These are phyloP conservation scores for Drosophila anomalata DNA, from an alignment of 2,888 invertebrate genomes.

Conservation along the genomic window DNA sequence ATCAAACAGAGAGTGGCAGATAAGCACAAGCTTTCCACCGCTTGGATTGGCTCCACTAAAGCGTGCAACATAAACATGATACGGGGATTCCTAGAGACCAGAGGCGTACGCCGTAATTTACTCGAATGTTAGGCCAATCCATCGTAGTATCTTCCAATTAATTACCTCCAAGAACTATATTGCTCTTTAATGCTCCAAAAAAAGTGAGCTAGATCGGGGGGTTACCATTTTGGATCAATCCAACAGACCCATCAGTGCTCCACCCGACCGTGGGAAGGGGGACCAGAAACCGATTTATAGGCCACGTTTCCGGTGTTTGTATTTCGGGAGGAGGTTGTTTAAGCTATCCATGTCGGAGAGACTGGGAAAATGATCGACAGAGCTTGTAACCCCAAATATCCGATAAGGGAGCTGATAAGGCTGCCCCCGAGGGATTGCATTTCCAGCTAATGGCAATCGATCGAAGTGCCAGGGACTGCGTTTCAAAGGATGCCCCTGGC, in stretches of 20 bases:
- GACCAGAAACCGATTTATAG: constrained; percentile 45
- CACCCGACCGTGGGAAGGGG: neutral
- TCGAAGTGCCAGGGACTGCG: constrained; percentile 25
- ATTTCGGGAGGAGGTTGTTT: constrained; percentile 30
- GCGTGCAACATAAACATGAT: constrained; percentile 62
- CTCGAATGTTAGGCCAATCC: constrained; percentile 20
- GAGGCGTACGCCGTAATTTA: constrained; percentile 41
- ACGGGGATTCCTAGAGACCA: constrained; percentile 50
- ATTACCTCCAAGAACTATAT: neutral
- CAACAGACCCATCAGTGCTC: neutral
- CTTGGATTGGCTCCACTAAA: constrained; percentile 56
- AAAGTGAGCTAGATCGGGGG: neutral
- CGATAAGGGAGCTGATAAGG: constrained; percentile 63
- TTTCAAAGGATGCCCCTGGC: neutral
- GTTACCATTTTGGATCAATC: neutral
- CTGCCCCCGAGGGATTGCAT: constrained; percentile 22
- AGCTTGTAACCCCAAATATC: constrained; percentile 60
- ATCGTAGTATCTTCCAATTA: neutral
- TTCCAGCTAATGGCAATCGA: neutral
- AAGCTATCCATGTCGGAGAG: constrained; percentile 21
- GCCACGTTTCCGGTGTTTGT: constrained; percentile 69
- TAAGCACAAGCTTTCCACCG: constrained; percentile 62
- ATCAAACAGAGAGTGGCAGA: constrained; percentile 62
- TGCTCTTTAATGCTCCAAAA: too few species aligned
- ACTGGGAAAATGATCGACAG: constrained; percentile 27